A percentile compares a stretch with the other conserved stretches of the same genome.
phyloP scores from a whole-genome alignment of 2,797 vertebrate species.

The Lepidocolaptes lacrymiger region DNA sequence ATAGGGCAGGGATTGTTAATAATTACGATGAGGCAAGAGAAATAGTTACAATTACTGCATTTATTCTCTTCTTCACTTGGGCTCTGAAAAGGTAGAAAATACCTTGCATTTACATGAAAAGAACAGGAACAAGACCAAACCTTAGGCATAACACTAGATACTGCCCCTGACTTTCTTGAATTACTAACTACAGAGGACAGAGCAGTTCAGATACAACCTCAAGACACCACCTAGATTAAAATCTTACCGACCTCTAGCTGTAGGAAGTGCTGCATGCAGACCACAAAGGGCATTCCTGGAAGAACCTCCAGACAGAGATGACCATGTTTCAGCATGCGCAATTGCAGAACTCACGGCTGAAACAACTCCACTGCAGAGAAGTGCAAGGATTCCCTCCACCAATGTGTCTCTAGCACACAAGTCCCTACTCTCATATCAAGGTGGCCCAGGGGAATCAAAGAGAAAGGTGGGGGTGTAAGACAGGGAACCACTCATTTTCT shows the following conservation, averaged over 20 bases:
- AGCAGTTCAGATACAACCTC: background rate
- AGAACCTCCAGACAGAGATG: background rate
- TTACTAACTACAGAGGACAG: background rate
- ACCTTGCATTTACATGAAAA: background rate
- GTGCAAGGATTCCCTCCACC: background rate
- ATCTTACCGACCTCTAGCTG: background rate
- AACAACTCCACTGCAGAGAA: background rate
- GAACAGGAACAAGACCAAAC: background rate
- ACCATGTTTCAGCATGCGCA: background rate
- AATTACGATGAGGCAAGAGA: background rate
- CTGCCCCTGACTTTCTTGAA: background rate
- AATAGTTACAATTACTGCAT: background rate
- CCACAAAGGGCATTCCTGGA: background rate
- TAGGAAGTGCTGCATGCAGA: background rate
- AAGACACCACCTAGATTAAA: constrained; percentile 10
- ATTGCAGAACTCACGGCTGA: background rate
- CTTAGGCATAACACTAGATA: background rate
- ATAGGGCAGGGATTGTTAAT: background rate
- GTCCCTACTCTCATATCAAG: background rate
- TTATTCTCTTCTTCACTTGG: background rate
- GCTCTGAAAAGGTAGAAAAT: background rate
- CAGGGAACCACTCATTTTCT: background rate
- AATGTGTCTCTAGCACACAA: fast-evolving
- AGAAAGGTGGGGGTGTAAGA: fast-evolving
- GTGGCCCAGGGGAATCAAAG: background rate